Evolutionary conservation across 2,888 invertebrate species (phyloP).

Genomic region (Ophion ellenae): DNA sequence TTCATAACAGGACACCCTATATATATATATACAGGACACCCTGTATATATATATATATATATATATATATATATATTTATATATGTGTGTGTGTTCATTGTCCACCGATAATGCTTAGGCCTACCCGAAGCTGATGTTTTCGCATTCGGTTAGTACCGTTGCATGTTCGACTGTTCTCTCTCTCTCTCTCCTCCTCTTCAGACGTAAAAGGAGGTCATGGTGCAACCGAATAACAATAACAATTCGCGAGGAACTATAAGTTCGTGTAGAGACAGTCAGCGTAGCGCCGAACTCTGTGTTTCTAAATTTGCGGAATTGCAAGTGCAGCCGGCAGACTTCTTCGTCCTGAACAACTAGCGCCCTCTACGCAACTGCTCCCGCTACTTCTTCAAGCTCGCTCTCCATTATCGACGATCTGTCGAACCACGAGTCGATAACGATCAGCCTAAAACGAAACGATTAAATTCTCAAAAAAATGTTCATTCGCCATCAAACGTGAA

Average conservation of each 20-base stretch:
- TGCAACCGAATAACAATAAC: conserved; percentile 82
- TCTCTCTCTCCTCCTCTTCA: conserved; percentile 40
- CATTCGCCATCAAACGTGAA: too few species aligned
- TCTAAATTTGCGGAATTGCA: conserved; percentile 65
- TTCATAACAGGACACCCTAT: too few species aligned
- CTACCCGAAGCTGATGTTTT: conserved; percentile 80
- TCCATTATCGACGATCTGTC: not conserved
- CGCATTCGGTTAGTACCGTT: conserved; percentile 79
- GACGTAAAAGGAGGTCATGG: conserved; percentile 82
- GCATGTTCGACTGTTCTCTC: conserved; percentile 73
- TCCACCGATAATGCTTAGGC: conserved; percentile 59
- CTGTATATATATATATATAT: too few species aligned
- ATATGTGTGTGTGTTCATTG: conserved; percentile 37
- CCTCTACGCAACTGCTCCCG: conserved; percentile 26
- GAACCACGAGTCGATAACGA: not conserved
- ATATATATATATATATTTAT: too few species aligned
- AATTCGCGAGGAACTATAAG: conserved; percentile 77
- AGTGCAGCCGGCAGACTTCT: conserved; percentile 27
- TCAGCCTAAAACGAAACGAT: not conserved
- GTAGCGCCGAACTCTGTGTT: conserved; percentile 68
- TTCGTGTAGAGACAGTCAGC: conserved; percentile 69
- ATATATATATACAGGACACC: too few species aligned
- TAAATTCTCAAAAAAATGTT: not conserved
- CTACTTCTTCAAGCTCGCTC: not conserved
- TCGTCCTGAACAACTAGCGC: conserved; percentile 6